Conservation (phyloP, 35 echinoderm and acorn worm genomes). For the Amphiura filiformis region DNA sequence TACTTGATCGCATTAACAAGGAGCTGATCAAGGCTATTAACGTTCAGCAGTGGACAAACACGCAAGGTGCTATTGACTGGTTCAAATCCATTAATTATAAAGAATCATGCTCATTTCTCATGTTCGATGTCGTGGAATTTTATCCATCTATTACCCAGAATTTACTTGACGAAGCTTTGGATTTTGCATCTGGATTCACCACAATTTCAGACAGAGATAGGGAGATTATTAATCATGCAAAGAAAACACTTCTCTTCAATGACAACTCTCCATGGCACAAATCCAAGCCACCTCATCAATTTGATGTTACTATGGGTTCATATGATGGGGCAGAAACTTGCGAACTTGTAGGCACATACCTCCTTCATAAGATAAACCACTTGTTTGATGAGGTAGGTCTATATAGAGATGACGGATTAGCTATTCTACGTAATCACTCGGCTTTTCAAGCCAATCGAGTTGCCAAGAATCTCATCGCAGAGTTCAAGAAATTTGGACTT, state of each 20-base stretch:
- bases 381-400: slow-evolving; percentile 12
- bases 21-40: neutral
- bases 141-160: neutral
- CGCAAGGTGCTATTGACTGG: slow-evolving; percentile 11
- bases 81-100: slow-evolving; percentile 12
- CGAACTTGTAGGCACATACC: neutral
- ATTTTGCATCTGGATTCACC: neutral
- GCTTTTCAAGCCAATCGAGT: slow-evolving; percentile 12
- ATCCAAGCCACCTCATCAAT: neutral
- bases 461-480: neutral
- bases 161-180: neutral
- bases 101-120: neutral
- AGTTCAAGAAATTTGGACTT: slow-evolving; percentile 2
- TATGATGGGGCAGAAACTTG: slow-evolving; percentile 18
- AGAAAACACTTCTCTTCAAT: slow-evolving; percentile 7
- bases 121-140: slow-evolving; percentile 13
- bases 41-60: slow-evolving; percentile 18
- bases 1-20: slow-evolving; percentile 25
- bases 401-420: slow-evolving; percentile 53
- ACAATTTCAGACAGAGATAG: neutral
- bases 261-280: neutral
- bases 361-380: neutral
- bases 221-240: neutral
- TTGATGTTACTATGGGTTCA: slow-evolving; percentile 23
- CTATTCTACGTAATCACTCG: slow-evolving; percentile 31